Conservation (phyloP, 1,140 invertebrate genomes). For the Berghia stephanieae region DNA sequence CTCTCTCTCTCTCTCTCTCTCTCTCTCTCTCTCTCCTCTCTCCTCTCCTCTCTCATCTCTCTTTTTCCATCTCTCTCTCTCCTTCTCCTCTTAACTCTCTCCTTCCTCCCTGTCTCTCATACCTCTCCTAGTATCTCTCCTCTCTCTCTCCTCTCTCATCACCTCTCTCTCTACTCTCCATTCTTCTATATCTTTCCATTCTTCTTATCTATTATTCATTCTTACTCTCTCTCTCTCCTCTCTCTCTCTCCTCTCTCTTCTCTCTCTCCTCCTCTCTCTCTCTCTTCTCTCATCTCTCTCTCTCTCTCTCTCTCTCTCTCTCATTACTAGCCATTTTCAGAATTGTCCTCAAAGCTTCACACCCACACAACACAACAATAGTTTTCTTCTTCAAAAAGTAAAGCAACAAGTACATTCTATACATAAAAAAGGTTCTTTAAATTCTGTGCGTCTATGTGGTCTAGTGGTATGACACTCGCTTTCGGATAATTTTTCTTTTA, state of each 20-base stretch:
- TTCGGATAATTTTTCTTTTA: too few relatives aligned
- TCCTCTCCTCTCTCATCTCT: background rate
- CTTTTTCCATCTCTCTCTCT: conserved; percentile 13
- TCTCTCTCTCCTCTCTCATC: background rate
- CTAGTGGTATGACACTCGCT: too few relatives aligned
- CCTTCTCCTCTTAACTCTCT: conserved; percentile 10
- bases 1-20: conserved; percentile 4
- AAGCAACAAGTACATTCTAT: too few relatives aligned
- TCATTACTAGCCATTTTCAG: too few relatives aligned
- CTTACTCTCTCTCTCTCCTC: background rate
- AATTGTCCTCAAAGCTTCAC: too few relatives aligned
- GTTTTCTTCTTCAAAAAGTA: too few relatives aligned
- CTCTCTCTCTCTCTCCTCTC: background rate
- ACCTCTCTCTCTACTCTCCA: conserved; percentile 9
- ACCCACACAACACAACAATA: too few relatives aligned
- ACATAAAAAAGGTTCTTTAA: too few relatives aligned
- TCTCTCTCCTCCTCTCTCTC: background rate
- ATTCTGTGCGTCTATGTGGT: too few relatives aligned
- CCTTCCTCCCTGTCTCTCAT: background rate
- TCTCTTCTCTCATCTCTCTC: too few relatives aligned
- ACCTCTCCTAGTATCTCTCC: background rate
- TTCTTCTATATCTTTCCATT: conserved; percentile 14
- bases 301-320: too few relatives aligned
- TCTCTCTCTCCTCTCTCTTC: background rate
- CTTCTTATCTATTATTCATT: background rate